Conservation (phyloP, 2,888 invertebrate genomes). For the Aleiodes testaceus region DNA sequence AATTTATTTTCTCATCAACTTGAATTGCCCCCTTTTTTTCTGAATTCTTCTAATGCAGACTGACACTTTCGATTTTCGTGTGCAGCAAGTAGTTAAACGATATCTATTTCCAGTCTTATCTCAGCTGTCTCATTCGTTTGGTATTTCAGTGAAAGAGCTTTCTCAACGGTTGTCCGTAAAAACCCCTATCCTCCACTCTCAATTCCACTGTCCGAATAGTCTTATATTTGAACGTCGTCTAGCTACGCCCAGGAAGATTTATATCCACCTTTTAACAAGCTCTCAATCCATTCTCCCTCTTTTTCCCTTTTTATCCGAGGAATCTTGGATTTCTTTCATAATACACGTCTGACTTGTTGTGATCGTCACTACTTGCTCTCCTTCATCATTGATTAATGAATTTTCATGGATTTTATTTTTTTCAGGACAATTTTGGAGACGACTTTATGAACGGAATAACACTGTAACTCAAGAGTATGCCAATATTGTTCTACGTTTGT, state of each 20-base stretch:
- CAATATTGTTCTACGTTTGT: slow-evolving; percentile 8
- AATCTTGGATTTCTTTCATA: neutral
- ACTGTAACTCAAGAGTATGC: neutral
- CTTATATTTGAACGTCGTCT: slow-evolving; percentile 43
- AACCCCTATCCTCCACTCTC: neutral
- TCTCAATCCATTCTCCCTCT: slow-evolving; percentile 5
- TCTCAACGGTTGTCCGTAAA: slow-evolving; percentile 37
- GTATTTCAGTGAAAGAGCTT: slow-evolving; percentile 37
- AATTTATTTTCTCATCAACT: too few species aligned
- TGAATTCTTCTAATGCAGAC: neutral
- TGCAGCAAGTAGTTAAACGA: slow-evolving; percentile 22
- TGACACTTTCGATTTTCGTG: slow-evolving; percentile 28
- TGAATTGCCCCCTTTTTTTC: too few species aligned
- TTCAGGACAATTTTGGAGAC: too few species aligned
- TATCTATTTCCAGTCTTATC: slow-evolving; percentile 31
- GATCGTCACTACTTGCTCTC: slow-evolving; percentile 40
- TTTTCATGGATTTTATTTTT: neutral
- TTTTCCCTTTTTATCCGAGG: slow-evolving; percentile 10
- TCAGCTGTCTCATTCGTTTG: slow-evolving; percentile 40
- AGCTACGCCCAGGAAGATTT: slow-evolving; percentile 39
- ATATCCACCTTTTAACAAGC: slow-evolving; percentile 41
- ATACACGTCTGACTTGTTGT: slow-evolving; percentile 34
- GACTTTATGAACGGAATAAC: too few species aligned
- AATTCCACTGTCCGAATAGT: slow-evolving; percentile 36
- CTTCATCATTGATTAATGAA: slow-evolving; percentile 6